Evolutionary conservation across 2,113 vertebrate species (phyloP), one percentile per base, ranked within the genome.

Genomic region (Fukomys damarensis): DNA sequence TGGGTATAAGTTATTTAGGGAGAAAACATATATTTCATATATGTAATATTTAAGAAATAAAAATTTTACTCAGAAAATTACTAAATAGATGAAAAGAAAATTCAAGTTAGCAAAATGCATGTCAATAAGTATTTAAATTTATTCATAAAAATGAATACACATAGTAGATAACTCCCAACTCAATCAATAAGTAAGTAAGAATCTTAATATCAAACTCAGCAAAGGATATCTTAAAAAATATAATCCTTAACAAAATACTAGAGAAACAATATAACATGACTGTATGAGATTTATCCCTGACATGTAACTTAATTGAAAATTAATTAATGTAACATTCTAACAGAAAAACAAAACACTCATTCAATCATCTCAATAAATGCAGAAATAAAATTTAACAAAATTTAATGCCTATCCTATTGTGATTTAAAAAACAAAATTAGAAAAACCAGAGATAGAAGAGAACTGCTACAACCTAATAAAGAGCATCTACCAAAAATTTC

Each of bases 301-400:
- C 93, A 85, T 79, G 3, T 4, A 96, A 83, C 14, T 89, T 74
- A 46, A 24, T 77, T 83, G 12, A 92, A 96, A 94, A 90, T 56
- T 19, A 93, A 58, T 65, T 43, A 92, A 59, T 24, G 2, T 66
- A 83, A 77, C 30, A 92, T 38, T 13, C 63, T 56, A 61, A 8
- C 63, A 76, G 14, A 54, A 32, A 79, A 93, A 59, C 1, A 74
- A 66, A 63, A n/a, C 65, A n/a, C 54, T 65, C 2, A 85, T 14
- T 58, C 38, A 13, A 87, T 32, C 12, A 49, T 20, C 52, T 96
- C 32, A 89, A 54, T 74, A 82, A 66, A 49, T 82, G 16, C 41
- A 93, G 17, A 85, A 79, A 82, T 91, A 43, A 1, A 4, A 81
- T 49, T 68, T 70, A 35, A 82, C 32, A 89, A 72, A 79, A 70